phyloP scores from a whole-genome alignment of 2,888 invertebrate genomes.

The Apodemia mormo region DNA sequence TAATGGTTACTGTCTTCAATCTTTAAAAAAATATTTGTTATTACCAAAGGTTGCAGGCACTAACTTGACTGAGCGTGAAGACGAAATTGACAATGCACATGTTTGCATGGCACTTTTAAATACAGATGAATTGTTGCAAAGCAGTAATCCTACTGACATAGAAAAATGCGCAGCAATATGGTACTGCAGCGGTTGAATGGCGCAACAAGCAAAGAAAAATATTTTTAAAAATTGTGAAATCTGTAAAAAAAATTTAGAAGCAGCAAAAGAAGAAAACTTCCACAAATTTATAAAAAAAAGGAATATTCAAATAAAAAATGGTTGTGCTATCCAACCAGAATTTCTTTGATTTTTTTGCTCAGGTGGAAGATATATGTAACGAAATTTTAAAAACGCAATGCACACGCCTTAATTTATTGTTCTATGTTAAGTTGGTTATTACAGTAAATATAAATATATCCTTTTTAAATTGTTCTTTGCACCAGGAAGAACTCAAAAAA shows the following conservation, averaged over 20 bases:
- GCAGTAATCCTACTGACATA: slow-evolving; percentile 20
- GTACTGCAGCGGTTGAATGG: slow-evolving; percentile 36
- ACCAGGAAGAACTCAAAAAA: no score
- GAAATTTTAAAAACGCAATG: no score
- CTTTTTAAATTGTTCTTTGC: no score
- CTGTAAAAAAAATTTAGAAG: slow-evolving; percentile 21
- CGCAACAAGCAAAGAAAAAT: slow-evolving; percentile 21
- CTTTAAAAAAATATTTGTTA: slow-evolving; percentile 27
- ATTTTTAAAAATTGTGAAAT: slow-evolving; percentile 20
- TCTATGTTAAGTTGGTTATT: no score
- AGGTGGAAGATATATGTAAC: slow-evolving; percentile 26
- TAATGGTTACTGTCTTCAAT: slow-evolving; percentile 27
- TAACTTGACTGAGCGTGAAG: neutral
- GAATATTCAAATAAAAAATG: slow-evolving; percentile 32
- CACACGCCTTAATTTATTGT: no score
- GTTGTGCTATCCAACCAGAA: slow-evolving; percentile 33
- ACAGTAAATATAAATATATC: no score
- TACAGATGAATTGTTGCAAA: slow-evolving; percentile 23
- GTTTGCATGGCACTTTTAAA: slow-evolving; percentile 22
- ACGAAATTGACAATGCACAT: slow-evolving; percentile 22
- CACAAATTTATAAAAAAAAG: slow-evolving; percentile 30
- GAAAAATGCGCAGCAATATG: slow-evolving; percentile 33
- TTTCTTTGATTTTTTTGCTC: slow-evolving; percentile 33
- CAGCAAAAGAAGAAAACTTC: slow-evolving; percentile 17
- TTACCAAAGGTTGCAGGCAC: neutral